Base-by-base conservation (phyloP, 2,888 invertebrate genomes). In the Caenorhabditis sulstoni region DNA sequence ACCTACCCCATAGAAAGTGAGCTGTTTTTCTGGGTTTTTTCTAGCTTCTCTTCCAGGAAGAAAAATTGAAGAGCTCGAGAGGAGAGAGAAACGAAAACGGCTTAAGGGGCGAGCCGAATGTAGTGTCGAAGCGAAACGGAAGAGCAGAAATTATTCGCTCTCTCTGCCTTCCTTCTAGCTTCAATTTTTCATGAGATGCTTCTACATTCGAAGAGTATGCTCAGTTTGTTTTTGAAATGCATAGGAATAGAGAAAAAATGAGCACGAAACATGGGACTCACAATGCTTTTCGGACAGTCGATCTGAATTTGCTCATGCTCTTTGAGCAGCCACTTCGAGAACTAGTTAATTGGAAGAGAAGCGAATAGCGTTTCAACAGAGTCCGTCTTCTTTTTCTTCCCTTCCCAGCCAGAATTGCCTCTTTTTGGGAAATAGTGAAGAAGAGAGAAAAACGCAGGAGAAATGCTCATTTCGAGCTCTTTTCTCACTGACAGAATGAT, bases 121-220 rank as follows among this genome's bases (percentile, higher is more conserved):
- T 50, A 71, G 62, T 61, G 41, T 44, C 12, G 44, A 58, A 20
- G 71, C 29, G 53, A 71, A 71, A 62, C 61, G 61, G 59, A 64
- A 55, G 64, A 62, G 61, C 57, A 64, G 45, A 47, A 65, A 55
- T 45, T 53, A 61, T 70, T 70, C 70, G 53, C 41, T 57, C 61
- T 37, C 62, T 57, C 47, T 29, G 3, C 29, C 29, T 29, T 29
- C 4, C 29, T 7, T 29, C 29, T 29, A 29, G 29, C 58, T 57
- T 73, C 73, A 64, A 73, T 73, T 73, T 73, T 73, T 73, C 52
- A 71, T 64, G 57, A 50, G 64, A 62, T 64, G 57, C 58, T 44
- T 61, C 18, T 66, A 35, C 35, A 20, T 7, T 29, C 29, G 29
- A 29, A 29, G 29, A 29, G 29, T 7, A 29, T 64, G 52, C 53